These are phyloP conservation scores for Accipiter cooperii DNA, from an alignment of 2,113 vertebrate genomes.

Conservation along the genomic window DNA sequence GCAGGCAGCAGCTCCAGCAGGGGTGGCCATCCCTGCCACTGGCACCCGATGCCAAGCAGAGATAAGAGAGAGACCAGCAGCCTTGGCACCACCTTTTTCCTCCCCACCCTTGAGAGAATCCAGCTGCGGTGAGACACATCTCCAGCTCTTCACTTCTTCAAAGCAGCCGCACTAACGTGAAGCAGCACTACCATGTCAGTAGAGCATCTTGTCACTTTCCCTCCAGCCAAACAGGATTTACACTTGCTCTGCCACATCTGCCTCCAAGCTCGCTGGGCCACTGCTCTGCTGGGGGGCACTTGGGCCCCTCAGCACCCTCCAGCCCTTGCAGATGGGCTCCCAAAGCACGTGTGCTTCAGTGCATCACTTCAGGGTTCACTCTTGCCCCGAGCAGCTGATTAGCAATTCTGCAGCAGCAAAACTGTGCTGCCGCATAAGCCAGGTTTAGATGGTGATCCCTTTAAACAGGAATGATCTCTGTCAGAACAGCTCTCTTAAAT, in stretches of 20 bases:
- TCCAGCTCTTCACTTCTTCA: not conserved
- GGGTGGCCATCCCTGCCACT: rapidly evolving
- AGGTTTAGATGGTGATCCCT: constrained; percentile 26
- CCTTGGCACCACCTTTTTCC: not conserved
- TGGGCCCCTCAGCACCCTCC: not conserved
- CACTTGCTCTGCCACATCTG: not conserved
- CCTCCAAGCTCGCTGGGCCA: not conserved
- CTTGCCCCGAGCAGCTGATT: not conserved
- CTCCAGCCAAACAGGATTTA: not conserved
- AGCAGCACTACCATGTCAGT: rapidly evolving
- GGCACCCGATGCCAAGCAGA: not conserved
- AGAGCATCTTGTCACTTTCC: not conserved
- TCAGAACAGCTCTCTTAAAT: constrained; percentile 42
- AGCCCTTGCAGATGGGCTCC: not conserved
- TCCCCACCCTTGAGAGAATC: not conserved
- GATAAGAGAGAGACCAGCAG: not conserved
- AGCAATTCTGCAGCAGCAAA: constrained; percentile 1
- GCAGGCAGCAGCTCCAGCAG: not conserved
- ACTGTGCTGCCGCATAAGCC: not conserved
- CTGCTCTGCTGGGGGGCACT: not conserved
- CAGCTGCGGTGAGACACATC: not conserved
- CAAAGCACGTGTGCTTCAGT: not conserved
- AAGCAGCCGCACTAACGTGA: not conserved
- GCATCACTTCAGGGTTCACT: not conserved
- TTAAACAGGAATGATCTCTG: constrained; percentile 30